These are phyloP conservation scores for Potorous gilbertii DNA, from an alignment of 2,797 vertebrate species.

Conservation along the genomic window DNA sequence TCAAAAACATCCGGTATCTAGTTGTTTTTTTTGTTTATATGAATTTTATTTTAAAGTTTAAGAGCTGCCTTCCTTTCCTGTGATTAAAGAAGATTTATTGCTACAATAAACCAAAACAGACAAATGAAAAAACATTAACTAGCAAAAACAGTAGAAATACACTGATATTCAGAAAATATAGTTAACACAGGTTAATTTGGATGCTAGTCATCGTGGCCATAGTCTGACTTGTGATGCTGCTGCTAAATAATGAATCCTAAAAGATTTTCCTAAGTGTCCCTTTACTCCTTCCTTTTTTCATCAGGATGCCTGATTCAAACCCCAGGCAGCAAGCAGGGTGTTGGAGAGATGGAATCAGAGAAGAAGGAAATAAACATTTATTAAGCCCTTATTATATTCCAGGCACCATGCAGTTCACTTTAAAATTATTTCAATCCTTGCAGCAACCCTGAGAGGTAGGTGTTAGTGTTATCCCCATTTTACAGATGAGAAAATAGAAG, in stretches of 20 bases:
- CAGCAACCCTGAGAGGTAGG: neutral
- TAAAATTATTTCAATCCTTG: neutral
- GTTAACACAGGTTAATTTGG: neutral
- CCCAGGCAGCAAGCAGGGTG: neutral
- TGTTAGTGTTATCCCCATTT: neutral
- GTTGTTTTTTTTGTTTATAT: constrained; percentile 66
- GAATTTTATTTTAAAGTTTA: constrained; percentile 65
- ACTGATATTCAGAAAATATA: constrained; percentile 35
- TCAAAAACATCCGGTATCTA: constrained; percentile 54
- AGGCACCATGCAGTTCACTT: neutral
- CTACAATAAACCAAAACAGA: neutral
- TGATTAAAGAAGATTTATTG: constrained; percentile 71
- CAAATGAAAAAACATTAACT: neutral
- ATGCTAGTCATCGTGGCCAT: neutral
- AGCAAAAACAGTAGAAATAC: constrained; percentile 31
- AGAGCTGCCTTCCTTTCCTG: constrained; percentile 53
- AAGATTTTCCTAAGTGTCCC: neutral
- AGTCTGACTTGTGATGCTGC: neutral
- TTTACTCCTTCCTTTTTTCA: neutral
- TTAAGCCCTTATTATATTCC: neutral
- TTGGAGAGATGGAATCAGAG: neutral
- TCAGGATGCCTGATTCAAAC: neutral
- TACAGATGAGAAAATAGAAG: neutral
- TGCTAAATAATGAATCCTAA: neutral
- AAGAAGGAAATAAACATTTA: neutral